Conservation (phyloP, 92 coral and sea anemone species). For the Palythoa grandis region DNA sequence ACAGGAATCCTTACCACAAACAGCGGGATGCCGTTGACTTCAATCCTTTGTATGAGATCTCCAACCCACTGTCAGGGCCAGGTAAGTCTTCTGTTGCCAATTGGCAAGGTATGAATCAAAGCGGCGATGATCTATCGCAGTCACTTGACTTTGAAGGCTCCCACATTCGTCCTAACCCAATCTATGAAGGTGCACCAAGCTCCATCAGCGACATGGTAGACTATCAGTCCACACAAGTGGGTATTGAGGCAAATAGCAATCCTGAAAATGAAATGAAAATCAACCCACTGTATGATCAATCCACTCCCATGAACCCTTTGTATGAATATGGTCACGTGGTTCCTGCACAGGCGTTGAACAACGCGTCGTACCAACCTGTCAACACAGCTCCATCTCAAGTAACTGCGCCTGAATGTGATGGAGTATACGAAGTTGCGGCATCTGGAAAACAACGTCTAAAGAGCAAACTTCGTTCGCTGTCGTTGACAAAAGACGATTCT, state of each 20-base stretch:
- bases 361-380: background rate
- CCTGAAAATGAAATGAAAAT: conserved; percentile 9
- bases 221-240: background rate
- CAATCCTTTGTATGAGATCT: conserved; percentile 10
- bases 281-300: background rate
- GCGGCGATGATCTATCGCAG: background rate
- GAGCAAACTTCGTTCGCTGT: conserved; percentile 29
- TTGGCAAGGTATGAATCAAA: background rate
- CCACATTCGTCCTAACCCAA: background rate
- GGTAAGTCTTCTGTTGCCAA: background rate
- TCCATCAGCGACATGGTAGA: background rate
- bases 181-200: background rate
- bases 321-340: background rate
- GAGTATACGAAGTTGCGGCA: background rate
- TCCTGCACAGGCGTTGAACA: background rate
- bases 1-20: background rate
- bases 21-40: background rate
- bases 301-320: conserved; percentile 15
- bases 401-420: background rate
- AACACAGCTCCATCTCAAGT: background rate
- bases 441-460: background rate
- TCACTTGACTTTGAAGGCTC: background rate
- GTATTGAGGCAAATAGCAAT: background rate
- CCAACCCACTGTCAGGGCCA: background rate
- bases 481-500: conserved; percentile 8